Conservation (phyloP, 1,140 invertebrate species). For the Hormaphis cornu region DNA sequence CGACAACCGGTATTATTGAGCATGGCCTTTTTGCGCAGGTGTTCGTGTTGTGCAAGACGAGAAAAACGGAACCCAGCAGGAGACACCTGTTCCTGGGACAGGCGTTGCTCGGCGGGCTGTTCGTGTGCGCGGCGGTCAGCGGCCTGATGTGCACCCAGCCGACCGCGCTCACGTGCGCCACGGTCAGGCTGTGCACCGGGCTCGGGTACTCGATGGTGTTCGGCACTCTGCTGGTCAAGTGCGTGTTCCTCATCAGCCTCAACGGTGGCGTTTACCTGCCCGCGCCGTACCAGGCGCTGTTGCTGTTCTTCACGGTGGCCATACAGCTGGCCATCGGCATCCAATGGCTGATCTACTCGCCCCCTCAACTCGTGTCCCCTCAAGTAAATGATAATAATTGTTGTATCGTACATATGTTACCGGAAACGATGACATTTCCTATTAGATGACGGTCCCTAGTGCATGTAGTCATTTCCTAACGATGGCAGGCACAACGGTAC, state of each 20-base stretch:
- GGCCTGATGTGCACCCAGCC: constrained; percentile 71
- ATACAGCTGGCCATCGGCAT: constrained; percentile 81
- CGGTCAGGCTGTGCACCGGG: constrained; percentile 74
- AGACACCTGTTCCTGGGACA: constrained; percentile 85
- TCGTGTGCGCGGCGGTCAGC: constrained; percentile 68
- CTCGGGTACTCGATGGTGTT: constrained; percentile 74
- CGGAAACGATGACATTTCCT: too few species aligned
- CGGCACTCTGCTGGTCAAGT: constrained; percentile 83
- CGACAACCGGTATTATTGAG: background rate
- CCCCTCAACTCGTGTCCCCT: constrained; percentile 48
- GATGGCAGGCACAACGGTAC: too few species aligned
- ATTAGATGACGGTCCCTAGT: too few species aligned
- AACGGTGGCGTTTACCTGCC: constrained; percentile 87
- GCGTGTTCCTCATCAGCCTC: constrained; percentile 82
- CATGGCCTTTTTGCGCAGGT: constrained; percentile 33
- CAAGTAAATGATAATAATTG: too few species aligned
- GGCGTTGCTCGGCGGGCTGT: constrained; percentile 76
- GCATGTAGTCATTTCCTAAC: too few species aligned
- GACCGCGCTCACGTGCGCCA: constrained; percentile 68
- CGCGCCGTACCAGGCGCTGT: constrained; percentile 74
- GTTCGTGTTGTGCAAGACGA: constrained; percentile 44
- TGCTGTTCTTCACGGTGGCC: constrained; percentile 79
- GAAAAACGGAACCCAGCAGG: constrained; percentile 68
- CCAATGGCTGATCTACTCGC: constrained; percentile 71
- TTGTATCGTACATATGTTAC: too few species aligned